Percentiles rank a stretch among this genome's conserved stretches.
phyloP scores from a whole-genome alignment of 2,113 vertebrate species.

The Coturnix japonica region DNA sequence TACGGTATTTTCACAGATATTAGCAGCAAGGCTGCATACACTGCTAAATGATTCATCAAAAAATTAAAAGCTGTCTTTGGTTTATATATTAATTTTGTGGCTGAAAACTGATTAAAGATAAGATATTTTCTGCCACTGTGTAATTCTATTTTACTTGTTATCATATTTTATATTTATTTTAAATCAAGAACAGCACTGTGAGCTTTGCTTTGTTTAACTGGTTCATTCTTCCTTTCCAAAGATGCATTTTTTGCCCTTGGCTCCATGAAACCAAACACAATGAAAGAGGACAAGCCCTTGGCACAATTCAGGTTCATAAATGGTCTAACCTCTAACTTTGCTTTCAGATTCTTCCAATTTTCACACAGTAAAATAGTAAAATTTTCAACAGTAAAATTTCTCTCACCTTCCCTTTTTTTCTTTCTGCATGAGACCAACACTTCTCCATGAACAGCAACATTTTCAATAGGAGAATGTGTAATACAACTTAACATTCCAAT shows the following conservation, averaged over 20 bases:
- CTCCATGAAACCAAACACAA: not conserved
- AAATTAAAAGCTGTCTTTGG: not conserved
- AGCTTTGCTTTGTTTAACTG: not conserved
- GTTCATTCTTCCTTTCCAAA: not conserved
- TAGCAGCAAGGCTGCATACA: not conserved
- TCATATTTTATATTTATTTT: not conserved
- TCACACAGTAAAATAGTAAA: not conserved
- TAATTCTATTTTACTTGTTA: not conserved
- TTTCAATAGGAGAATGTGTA: not conserved
- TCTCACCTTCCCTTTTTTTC: not conserved
- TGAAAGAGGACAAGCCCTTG: not conserved
- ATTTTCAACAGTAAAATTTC: not conserved
- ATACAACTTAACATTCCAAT: not conserved
- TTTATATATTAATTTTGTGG: not conserved
- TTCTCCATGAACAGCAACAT: not conserved
- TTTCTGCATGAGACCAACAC: not conserved
- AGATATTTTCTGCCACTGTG: not conserved
- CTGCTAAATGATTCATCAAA: not conserved
- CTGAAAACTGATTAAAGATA: slow-evolving; percentile 13
- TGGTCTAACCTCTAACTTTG: not conserved
- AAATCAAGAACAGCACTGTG: not conserved
- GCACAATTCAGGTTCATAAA: not conserved
- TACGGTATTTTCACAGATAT: not conserved
- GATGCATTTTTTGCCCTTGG: not conserved
- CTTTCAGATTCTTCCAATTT: not conserved